Conservation (phyloP, 2,113 vertebrate genomes). For the Cochlearius cochlearius region DNA sequence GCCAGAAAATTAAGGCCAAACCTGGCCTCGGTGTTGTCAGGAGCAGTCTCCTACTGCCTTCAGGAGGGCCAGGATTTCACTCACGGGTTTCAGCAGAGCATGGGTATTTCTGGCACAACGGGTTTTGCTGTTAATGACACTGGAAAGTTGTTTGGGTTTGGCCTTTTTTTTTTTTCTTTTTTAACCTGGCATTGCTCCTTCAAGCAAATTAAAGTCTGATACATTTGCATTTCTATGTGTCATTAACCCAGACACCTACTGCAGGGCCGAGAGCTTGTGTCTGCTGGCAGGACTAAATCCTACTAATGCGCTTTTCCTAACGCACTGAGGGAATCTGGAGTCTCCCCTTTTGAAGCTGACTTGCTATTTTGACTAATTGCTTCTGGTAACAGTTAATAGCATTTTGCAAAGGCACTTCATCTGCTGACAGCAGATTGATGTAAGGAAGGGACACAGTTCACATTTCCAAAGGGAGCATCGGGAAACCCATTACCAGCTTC, state of each 20-base stretch:
- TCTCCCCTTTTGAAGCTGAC: constrained; percentile 12
- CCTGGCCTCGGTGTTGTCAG: not conserved
- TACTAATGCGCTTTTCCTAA: not conserved
- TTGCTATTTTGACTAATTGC: constrained; percentile 59
- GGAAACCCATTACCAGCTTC: constrained; percentile 60
- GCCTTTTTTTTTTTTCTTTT: not conserved
- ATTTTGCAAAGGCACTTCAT: constrained; percentile 54
- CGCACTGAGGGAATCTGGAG: not conserved
- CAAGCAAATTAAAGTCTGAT: not conserved
- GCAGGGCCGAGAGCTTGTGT: not conserved
- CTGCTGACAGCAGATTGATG: constrained; percentile 62
- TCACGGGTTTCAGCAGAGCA: accelerated
- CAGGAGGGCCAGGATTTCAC: not conserved
- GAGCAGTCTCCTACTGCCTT: not conserved
- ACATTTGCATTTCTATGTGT: constrained; percentile 16
- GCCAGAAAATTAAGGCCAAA: not conserved
- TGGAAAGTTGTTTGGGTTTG: not conserved
- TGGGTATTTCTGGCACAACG: not conserved
- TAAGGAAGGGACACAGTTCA: constrained; percentile 53
- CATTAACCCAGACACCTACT: constrained; percentile 27
- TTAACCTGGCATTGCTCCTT: not conserved
- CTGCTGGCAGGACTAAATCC: constrained; percentile 40
- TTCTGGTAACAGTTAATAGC: constrained; percentile 61
- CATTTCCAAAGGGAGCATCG: constrained; percentile 47
- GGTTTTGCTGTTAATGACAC: not conserved